Evolutionary conservation across 35 echinoderm and acorn worm genomes (phyloP).

Genomic region (Holothuria glaberrima): DNA sequence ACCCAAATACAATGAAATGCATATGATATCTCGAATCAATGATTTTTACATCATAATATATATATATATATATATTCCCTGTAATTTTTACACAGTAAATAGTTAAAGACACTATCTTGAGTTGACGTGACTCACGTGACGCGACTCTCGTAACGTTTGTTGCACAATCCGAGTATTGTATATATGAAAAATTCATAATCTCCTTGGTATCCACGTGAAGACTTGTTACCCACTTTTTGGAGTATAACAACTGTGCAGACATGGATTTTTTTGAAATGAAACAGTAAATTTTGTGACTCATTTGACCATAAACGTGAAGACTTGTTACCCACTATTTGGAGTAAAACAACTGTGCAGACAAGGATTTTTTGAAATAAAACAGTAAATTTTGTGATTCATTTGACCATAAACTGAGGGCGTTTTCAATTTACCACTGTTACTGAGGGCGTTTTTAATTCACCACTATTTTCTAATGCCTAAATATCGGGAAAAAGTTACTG

Average conservation of each 20-base stretch:
- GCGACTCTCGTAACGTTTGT: not conserved
- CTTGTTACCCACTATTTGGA: not conserved
- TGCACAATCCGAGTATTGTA: not conserved
- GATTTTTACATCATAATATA: not conserved
- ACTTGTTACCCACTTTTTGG: too few species aligned
- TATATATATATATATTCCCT: too few species aligned
- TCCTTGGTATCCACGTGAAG: not conserved
- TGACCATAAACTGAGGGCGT: slow-evolving; percentile 1
- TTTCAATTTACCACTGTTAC: too few species aligned
- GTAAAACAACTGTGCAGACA: not conserved
- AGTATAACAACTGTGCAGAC: too few species aligned
- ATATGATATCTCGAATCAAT: not conserved
- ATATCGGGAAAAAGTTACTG: not conserved
- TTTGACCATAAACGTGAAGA: too few species aligned
- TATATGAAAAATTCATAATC: not conserved
- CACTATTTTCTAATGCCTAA: not conserved
- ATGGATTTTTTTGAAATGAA: too few species aligned
- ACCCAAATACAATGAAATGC: not conserved
- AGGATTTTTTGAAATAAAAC: too few species aligned
- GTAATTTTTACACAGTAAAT: not conserved
- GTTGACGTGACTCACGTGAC: not conserved
- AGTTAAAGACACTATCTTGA: not conserved
- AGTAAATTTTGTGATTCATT: slow-evolving; percentile 7
- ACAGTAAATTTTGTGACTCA: too few species aligned
- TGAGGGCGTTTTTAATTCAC: too few species aligned